A percentile compares a stretch with the other conserved stretches of the same genome.
Conservation (phyloP, 2,797 vertebrate species). For the Gymnoscopelus microlampas region DNA sequence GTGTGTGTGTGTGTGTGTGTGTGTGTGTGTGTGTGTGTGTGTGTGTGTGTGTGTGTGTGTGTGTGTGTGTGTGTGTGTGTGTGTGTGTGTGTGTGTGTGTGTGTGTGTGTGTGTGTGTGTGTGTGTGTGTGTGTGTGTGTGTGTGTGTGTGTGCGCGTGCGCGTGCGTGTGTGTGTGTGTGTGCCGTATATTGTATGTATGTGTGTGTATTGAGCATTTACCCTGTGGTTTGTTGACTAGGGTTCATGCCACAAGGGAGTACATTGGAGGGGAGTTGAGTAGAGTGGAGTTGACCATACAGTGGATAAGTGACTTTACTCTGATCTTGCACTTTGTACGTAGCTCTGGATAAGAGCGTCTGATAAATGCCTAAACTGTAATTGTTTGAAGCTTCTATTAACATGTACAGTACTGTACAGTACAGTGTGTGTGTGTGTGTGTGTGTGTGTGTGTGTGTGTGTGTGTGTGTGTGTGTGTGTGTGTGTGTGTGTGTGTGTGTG, state of each 20-base stretch:
- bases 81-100: neutral
- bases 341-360: no score
- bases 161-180: slow-evolving; percentile 4
- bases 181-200: slow-evolving; percentile 4
- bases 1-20: slow-evolving; percentile 13
- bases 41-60: slow-evolving; percentile 3
- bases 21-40: slow-evolving; percentile 6
- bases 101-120: slow-evolving; percentile 9
- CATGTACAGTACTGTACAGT: no score
- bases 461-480: neutral
- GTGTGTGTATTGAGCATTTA: neutral
- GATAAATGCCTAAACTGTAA: slow-evolving; percentile 4
- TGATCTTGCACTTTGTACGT: neutral
- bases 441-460: slow-evolving; percentile 16
- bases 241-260: no score
- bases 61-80: no score
- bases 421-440: neutral
- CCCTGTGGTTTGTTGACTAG: no score
- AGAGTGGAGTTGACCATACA: no score
- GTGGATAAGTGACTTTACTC: no score
- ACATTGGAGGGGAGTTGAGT: no score
- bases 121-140: slow-evolving; percentile 11
- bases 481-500: slow-evolving; percentile 10
- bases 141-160: slow-evolving; percentile 1
- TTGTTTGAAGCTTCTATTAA: neutral